Conservation (phyloP, 2,888 invertebrate species). For the Teleogryllus oceanicus region DNA sequence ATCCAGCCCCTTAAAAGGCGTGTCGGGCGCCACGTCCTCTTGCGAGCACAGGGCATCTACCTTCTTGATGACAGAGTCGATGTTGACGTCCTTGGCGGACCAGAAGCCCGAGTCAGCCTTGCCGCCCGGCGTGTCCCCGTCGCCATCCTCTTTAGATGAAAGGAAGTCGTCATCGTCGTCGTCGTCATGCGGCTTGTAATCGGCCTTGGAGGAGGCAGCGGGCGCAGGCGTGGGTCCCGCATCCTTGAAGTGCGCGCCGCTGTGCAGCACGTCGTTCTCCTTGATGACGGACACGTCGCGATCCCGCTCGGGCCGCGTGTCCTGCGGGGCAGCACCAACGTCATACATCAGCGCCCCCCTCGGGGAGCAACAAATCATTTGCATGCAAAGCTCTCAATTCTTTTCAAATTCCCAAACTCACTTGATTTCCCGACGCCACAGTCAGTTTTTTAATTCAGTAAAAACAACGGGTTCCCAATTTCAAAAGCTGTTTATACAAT, state of each 20-base stretch:
- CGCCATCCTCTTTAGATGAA: conserved; percentile 12
- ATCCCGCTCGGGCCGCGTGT: conserved; percentile 39
- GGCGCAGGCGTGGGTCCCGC: neutral
- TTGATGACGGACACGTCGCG: conserved; percentile 44
- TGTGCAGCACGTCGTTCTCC: conserved; percentile 43
- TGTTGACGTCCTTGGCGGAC: conserved; percentile 75
- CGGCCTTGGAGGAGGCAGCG: conserved; percentile 19
- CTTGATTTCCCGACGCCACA: too few species aligned
- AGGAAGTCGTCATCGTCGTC: conserved; percentile 25
- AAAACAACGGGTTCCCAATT: too few species aligned
- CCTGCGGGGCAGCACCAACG: conserved; percentile 37
- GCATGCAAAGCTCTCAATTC: too few species aligned
- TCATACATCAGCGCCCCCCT: conserved; percentile 28
- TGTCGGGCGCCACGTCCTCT: conserved; percentile 43
- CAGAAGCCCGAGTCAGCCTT: conserved; percentile 64
- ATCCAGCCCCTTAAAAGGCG: conserved; percentile 46
- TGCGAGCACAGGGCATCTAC: conserved; percentile 64
- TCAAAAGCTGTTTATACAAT: too few species aligned
- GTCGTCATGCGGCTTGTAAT: conserved; percentile 21
- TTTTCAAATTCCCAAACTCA: too few species aligned
- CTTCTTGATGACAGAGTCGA: conserved; percentile 77
- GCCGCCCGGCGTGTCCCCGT: conserved; percentile 26
- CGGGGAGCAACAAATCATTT: too few species aligned
- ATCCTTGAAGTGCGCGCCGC: conserved; percentile 33
- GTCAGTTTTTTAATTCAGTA: too few species aligned